Evolutionary conservation across 2,797 vertebrate species (phyloP), one percentile per base, ranked within the genome.

Genomic region (Fundulus diaphanus): DNA sequence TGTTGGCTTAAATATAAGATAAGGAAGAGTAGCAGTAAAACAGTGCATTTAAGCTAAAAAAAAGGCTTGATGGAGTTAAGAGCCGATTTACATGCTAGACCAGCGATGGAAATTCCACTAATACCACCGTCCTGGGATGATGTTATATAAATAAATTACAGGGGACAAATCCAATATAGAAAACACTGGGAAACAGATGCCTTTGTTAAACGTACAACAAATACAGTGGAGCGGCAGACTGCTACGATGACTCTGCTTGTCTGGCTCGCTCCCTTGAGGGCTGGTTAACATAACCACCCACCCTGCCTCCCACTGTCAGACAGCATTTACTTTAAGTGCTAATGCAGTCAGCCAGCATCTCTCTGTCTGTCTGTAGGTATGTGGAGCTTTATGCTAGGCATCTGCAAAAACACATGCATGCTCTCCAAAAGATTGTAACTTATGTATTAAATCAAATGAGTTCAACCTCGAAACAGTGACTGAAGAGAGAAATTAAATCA

Each of bases 231-330:
- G 83, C 42, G 76, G 75, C 80, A 89, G 83, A 82, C 85, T 81
- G 82, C 88, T 85, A 81, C 81, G 74, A 74, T 90, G 87, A 86
- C 85, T 88, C 83, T 76, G 85, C 82, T 85, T 1, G 78, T 88
- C 89, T 82, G 76, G 74, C 78, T 69, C 77, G 56, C 44, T 85
- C 80, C 87, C 89, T 79, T 68, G 71, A 82, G 85, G 84, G 81
- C 68, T 70, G 82, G 57, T 82, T 77, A 87, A 77, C 75, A 73
- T 79, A 80, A 81, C 44, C 81, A 83, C 61, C 83, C 70, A 59
- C 74, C 56, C 80, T 16, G 79, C 56, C 83, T 79, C 73, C 78
- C 40, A 31, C 80, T 83, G 85, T 84, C 87, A 82, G 74, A 75
- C 79, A 79, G 67, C 79, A 73, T 81, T 82, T 61, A 88, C 77